These are phyloP conservation scores for Brachionus manjavacas DNA, from an alignment of 1,140 invertebrate genomes.

Conservation along the genomic window DNA sequence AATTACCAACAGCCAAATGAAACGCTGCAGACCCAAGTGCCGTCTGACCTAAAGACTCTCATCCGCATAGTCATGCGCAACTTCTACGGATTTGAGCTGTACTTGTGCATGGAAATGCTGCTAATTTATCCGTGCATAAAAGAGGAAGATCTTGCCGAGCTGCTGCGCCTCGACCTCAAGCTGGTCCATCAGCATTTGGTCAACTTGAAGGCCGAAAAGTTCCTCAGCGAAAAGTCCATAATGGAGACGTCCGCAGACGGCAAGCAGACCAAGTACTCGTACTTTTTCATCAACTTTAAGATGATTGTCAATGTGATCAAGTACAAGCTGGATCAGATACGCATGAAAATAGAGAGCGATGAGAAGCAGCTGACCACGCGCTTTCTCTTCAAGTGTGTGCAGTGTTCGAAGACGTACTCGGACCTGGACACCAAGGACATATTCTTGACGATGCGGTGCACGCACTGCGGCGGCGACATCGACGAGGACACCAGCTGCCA, in stretches of 20 bases:
- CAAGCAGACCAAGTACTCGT: conserved; percentile 12
- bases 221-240: not conserved
- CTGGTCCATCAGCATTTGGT: conserved; percentile 6
- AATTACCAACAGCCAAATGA: not conserved
- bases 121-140: conserved; percentile 29
- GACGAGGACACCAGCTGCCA: conserved; percentile 18
- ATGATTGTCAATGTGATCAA: conserved; percentile 41
- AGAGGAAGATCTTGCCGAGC: conserved; percentile 34
- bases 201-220: conserved; percentile 31
- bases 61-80: conserved; percentile 33
- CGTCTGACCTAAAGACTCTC: not conserved
- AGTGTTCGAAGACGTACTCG: conserved; percentile 20
- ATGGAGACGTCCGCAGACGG: conserved; percentile 22
- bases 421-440: conserved; percentile 40
- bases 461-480: conserved; percentile 8
- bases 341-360: not conserved
- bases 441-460: conserved; percentile 26
- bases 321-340: conserved; percentile 28
- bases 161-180: conserved; percentile 22
- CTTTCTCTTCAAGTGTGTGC: not conserved
- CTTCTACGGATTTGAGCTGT: conserved; percentile 26
- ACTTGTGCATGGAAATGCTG: conserved; percentile 38
- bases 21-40: not conserved
- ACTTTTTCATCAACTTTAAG: conserved; percentile 32
- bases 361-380: conserved; percentile 26